Evolutionary conservation across 2,113 vertebrate species (phyloP).

Genomic region (Psilopogon haemacephalus): DNA sequence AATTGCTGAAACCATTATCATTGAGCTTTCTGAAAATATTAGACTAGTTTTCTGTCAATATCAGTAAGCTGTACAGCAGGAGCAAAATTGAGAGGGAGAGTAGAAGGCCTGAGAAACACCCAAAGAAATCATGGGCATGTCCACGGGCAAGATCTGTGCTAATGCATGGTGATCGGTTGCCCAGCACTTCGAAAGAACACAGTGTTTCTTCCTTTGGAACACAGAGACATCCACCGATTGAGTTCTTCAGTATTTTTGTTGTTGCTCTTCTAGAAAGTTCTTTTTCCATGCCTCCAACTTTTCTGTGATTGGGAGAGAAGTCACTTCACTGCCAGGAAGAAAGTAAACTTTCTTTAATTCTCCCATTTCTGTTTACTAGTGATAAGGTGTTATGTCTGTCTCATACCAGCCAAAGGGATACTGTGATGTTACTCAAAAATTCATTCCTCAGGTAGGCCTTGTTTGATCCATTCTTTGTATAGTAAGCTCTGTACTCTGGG

Average conservation of each 20-base stretch:
- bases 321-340: neutral
- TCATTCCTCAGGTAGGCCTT: neutral
- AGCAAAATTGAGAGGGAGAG: neutral
- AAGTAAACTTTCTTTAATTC: neutral
- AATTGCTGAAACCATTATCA: neutral
- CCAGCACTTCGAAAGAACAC: neutral
- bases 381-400: neutral
- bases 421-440: neutral
- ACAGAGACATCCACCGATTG: neutral
- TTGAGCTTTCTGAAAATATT: neutral
- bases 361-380: neutral
- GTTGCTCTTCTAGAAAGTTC: neutral
- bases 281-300: neutral
- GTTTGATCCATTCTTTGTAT: neutral
- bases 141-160: neutral
- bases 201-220: neutral
- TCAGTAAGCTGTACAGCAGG: neutral
- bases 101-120: neutral
- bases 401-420: neutral
- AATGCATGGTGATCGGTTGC: neutral
- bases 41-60: neutral
- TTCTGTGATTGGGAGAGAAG: neutral
- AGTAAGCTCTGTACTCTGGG: neutral
- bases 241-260: neutral
- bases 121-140: neutral